Base-by-base conservation (phyloP, 2,113 vertebrate species). In the Noctilio leporinus region DNA sequence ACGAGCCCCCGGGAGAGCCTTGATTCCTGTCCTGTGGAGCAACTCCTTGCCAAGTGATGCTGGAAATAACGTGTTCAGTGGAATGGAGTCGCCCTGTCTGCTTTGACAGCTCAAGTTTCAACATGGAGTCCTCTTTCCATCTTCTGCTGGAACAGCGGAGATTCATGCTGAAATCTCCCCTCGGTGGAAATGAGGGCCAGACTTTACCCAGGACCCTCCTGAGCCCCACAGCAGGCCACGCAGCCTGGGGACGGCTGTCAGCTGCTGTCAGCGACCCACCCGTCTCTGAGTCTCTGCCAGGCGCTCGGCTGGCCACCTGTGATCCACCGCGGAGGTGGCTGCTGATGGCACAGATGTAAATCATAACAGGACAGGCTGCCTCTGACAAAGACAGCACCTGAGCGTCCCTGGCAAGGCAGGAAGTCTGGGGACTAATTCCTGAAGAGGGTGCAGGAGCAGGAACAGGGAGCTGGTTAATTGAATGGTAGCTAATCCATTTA, bases 281-380 rank as follows among this genome's bases (percentile, higher is more conserved):
- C 59, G n/a, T 64, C 70, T 84, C 45, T 4, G 35, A 40, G 78
- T 45, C n/a, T 30, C 82, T 28, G 72, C 87, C 78, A 77, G 85
- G 28, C 0, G 1, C 84, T 85, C 38, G 0, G 65, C 59, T 8
- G 88, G 90, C 28, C 0, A 11, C 86, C 62, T 28, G 57, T 76
- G 91, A 85, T 73, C 80, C 0, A 0, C 40, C 6, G 1, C 1
- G 1, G 45, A 0, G 10, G 76, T n/a, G 65, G 59, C 0, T 0
- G 51, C 84, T 28, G 72, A 6, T 0, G 45, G n/a, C 3, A 2
- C 78, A 86, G 22, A 77, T 70, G 40, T 77, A 55, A 73, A 3
- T 94, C 69, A 19, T 22, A 47, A 24, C 30, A 2, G 40, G 53
- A 67, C 35, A 17, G 45, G 28, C 88, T 78, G 7, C 88, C 88